These are phyloP conservation scores for Prolemur simus DNA, from an alignment of 2,113 vertebrate species.

Conservation along the genomic window DNA sequence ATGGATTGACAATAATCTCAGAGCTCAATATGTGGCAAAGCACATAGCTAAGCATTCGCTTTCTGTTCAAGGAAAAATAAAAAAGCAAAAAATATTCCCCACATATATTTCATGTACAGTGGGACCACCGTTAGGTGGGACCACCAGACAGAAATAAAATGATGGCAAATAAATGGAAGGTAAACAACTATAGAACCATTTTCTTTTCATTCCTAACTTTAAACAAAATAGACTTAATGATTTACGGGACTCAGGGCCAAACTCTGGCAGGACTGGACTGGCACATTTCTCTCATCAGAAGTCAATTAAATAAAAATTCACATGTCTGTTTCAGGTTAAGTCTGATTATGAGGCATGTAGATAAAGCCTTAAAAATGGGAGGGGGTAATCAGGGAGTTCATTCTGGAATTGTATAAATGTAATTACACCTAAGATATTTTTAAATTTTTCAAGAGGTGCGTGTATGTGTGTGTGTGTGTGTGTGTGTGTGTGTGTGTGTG, in stretches of 20 bases:
- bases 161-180: background rate
- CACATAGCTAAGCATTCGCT: background rate
- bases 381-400: background rate
- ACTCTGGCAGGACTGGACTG: background rate
- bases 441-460: background rate
- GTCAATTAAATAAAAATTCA: background rate
- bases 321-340: background rate
- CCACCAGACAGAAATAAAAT: background rate
- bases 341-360: background rate
- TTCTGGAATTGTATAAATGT: background rate
- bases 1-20: background rate
- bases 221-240: background rate
- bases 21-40: background rate
- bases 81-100: background rate
- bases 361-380: background rate
- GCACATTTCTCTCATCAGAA: background rate
- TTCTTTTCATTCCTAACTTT: background rate
- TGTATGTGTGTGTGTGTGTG: background rate
- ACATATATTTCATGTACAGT: background rate
- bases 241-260: background rate
- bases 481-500: background rate
- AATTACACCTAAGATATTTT: background rate
- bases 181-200: background rate
- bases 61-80: background rate
- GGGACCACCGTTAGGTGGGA: background rate